phyloP scores from a whole-genome alignment of 2,888 invertebrate species.

The Pseudeuparius sepicola region DNA sequence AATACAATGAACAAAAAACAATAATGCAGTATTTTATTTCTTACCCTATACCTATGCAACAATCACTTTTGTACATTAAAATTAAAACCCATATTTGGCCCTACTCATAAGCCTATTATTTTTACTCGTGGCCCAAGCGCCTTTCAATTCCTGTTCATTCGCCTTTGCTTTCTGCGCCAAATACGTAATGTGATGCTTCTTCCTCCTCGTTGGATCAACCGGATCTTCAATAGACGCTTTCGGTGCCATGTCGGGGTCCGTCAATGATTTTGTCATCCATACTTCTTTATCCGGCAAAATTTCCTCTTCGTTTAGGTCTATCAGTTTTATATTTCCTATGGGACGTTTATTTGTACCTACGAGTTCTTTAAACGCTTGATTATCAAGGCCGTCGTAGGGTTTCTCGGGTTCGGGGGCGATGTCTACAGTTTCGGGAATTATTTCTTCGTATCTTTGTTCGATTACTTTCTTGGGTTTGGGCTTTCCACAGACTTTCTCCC shows the following conservation, averaged over 20 bases:
- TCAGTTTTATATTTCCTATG: conserved; percentile 59
- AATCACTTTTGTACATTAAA: conserved; percentile 12
- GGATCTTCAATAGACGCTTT: conserved; percentile 41
- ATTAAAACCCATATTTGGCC: conserved; percentile 90
- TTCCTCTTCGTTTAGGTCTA: conserved; percentile 67
- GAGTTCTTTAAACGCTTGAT: conserved; percentile 52
- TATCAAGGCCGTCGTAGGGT: conserved; percentile 42
- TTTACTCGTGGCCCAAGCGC: conserved; percentile 86
- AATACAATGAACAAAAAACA: conserved; percentile 3
- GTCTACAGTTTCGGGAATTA: conserved; percentile 38
- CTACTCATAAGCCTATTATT: conserved; percentile 81
- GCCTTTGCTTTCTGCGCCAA: conserved; percentile 90
- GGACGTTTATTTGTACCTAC: conserved; percentile 57
- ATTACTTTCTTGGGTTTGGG: conserved; percentile 40
- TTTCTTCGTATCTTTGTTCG: conserved; percentile 39
- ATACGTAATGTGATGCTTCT: conserved; percentile 95
- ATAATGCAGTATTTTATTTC: conserved; percentile 1
- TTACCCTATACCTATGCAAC: background rate
- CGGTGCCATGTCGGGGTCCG: conserved; percentile 53
- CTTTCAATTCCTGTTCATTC: conserved; percentile 85
- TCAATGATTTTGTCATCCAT: conserved; percentile 71
- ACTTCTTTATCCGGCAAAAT: conserved; percentile 70
- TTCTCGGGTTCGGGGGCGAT: conserved; percentile 40
- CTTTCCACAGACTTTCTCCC: conserved; percentile 42
- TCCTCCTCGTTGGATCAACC: conserved; percentile 46